Evolutionary conservation across 2,797 vertebrate genomes (phyloP).

Genomic region (Urocyon cinereoargenteus): DNA sequence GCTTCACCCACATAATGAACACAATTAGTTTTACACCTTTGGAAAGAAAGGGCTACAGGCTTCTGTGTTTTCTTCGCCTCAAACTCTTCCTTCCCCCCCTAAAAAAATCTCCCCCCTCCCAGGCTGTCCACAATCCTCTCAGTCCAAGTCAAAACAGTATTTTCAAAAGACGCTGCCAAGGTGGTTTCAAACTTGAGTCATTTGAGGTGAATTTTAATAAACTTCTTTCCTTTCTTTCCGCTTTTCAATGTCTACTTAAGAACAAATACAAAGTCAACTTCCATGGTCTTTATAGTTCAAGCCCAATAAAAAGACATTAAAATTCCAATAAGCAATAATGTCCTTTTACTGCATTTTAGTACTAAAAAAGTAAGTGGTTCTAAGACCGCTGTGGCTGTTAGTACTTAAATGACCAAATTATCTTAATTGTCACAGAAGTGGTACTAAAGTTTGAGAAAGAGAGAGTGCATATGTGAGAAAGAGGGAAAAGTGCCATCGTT

Average conservation of each 20-base stretch:
- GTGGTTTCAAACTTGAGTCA: constrained; percentile 24
- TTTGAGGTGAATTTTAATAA: constrained; percentile 33
- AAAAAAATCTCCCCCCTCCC: background rate
- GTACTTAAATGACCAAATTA: constrained; percentile 82
- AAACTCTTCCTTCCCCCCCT: background rate
- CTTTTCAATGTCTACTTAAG: constrained; percentile 77
- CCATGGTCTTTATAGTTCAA: constrained; percentile 65
- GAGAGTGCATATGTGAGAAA: background rate
- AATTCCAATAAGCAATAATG: constrained; percentile 81
- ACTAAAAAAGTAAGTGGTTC: constrained; percentile 74
- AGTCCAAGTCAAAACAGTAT: background rate
- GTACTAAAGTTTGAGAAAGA: constrained; percentile 65
- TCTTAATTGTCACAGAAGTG: constrained; percentile 76
- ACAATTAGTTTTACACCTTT: constrained; percentile 14
- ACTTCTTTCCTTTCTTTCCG: background rate
- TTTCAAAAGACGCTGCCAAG: background rate
- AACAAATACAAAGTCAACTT: constrained; percentile 69
- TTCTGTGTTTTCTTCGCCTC: background rate
- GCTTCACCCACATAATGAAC: constrained; percentile 29
- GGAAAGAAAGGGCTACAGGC: background rate
- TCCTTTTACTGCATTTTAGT: constrained; percentile 77
- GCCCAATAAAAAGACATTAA: constrained; percentile 72
- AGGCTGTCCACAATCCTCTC: background rate
- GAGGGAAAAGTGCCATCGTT: constrained; percentile 28
- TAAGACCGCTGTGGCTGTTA: constrained; percentile 71